Conservation (phyloP, 2,113 vertebrate species). For the Probosciger aterrimus region DNA sequence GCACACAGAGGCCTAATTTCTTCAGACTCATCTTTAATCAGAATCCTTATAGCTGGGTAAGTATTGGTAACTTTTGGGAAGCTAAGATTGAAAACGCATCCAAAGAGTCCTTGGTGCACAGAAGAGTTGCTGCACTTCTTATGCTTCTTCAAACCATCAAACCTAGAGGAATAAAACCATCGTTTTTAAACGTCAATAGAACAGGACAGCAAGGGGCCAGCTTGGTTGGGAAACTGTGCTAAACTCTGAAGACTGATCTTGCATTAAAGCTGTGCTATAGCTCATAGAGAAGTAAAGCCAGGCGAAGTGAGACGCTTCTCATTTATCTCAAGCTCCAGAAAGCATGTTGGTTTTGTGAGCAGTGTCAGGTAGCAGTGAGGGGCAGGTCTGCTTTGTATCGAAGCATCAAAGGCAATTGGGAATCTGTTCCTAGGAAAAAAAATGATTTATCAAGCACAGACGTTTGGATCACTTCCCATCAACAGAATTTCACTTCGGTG, state of each 20-base stretch:
- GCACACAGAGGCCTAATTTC: slow-evolving; percentile 47
- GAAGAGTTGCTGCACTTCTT: slow-evolving; percentile 19
- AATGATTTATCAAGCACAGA: not conserved
- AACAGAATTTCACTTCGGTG: not conserved
- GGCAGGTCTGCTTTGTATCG: not conserved
- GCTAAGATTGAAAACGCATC: slow-evolving; percentile 19
- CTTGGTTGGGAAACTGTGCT: not conserved
- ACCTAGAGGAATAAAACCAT: not conserved
- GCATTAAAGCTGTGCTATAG: not conserved
- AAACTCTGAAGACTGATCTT: not conserved
- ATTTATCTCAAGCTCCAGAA: not conserved
- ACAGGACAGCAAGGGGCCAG: not conserved
- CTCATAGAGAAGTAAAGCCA: not conserved
- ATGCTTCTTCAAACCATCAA: not conserved
- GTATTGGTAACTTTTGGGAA: not conserved
- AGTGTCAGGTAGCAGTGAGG: not conserved
- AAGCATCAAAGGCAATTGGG: not conserved
- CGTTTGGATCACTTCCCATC: not conserved
- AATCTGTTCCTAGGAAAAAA: not conserved
- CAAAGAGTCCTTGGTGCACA: not conserved
- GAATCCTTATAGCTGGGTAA: not conserved
- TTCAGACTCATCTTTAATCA: slow-evolving; percentile 13
- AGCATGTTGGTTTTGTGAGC: not conserved
- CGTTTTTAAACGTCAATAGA: not conserved
- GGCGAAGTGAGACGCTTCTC: not conserved